A percentile compares a stretch with the other conserved stretches of the same genome.
phyloP scores from a whole-genome alignment of 2,888 invertebrate genomes.

The Pandemis heparana region DNA sequence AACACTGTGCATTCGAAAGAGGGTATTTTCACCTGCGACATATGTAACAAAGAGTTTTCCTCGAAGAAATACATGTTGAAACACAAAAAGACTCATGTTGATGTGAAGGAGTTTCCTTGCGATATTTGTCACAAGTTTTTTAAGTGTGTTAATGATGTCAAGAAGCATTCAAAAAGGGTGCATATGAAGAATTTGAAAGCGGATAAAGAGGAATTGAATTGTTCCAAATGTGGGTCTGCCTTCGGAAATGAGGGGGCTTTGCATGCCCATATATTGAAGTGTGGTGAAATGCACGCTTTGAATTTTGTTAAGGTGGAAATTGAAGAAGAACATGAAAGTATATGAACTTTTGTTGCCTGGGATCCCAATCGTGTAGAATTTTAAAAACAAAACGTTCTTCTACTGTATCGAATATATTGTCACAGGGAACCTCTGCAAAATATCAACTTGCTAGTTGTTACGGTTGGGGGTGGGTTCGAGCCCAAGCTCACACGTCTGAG shows the following conservation, averaged over 20 bases:
- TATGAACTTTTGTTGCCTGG: neutral
- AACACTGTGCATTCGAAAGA: conserved; percentile 54
- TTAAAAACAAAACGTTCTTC: no score
- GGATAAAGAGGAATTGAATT: conserved; percentile 15
- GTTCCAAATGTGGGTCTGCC: conserved; percentile 32
- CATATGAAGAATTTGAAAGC: conserved; percentile 46
- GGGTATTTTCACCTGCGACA: conserved; percentile 52
- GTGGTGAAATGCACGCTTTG: conserved; percentile 9
- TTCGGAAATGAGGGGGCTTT: neutral
- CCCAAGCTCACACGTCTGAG: no score
- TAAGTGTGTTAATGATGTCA: conserved; percentile 54
- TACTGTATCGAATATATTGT: no score
- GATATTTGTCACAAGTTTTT: conserved; percentile 53
- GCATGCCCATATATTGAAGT: conserved; percentile 37
- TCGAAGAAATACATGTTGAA: conserved; percentile 56
- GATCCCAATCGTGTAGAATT: no score
- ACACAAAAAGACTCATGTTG: conserved; percentile 56
- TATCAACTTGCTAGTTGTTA: no score
- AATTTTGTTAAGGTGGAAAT: conserved; percentile 35
- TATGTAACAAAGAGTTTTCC: conserved; percentile 56
- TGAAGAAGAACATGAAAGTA: neutral
- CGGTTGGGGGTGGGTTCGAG: no score
- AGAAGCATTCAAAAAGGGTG: conserved; percentile 54
- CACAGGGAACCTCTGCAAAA: no score
- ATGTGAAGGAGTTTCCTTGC: conserved; percentile 49